Base-by-base conservation (phyloP, 92 coral and sea anemone species). In the Desmophyllum pertusum region DNA sequence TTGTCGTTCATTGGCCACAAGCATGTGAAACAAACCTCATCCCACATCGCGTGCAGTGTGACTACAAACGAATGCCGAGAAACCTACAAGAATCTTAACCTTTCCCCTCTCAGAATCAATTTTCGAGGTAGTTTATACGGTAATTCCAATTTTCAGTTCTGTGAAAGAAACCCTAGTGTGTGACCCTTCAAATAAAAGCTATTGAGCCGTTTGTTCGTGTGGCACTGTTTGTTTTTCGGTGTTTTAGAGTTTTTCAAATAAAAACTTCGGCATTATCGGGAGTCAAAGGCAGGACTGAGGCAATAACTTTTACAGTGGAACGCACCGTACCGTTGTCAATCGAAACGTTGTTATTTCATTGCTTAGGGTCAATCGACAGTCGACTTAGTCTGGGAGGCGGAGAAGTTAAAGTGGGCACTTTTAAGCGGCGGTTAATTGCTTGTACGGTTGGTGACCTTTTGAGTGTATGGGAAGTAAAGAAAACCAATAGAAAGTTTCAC, bases 361-460 rank as follows among this genome's bases (percentile, higher is more conserved):
- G 35, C 37, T 69, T 51, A 8, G 40, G 33, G 73, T 43, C 19
- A 30, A 52, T 36, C 25, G 13, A 18, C 31, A 1, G 18, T 3
- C 8, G 23, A 21, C 17, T 13, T 35, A 66, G 33, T 33, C 42
- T 46, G 9, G 31, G 65, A 51, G 76, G 77, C 65, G 84, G 76
- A 51, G 84, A 67, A 80, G 15, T 36, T 33, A 6, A 30, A 35
- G 63, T 70, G 38, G 18, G 45, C 66, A 50, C 45, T 67, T 67
- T 15, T 7, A 37, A 51, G 15, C 29, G 76, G 50, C 43, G 41
- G 29, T 37, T 10, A 68, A 27, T 78, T 37, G 51, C 55, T 62
- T 72, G 75, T 46, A 46, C 63, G 46, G 55, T 78, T 10, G 23
- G 3, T 31, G 57, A 59, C 52, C n/a, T 23, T 40, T 78, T 15